These are phyloP conservation scores for Ectemnius lituratus DNA, from an alignment of 2,888 invertebrate species.

Conservation along the genomic window DNA sequence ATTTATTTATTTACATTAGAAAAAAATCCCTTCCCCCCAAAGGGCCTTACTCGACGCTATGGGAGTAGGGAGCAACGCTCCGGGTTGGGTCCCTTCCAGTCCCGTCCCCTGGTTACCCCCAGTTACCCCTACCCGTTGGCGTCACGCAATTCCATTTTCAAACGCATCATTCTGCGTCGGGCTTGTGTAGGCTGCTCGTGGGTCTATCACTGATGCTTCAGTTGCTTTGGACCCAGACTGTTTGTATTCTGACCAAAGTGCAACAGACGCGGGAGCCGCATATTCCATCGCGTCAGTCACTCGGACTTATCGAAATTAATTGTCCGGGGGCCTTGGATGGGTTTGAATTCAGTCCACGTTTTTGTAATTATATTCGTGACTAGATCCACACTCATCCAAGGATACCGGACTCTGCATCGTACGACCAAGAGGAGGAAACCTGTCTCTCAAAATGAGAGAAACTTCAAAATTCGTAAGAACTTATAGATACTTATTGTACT, in stretches of 20 bases:
- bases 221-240: constrained; percentile 5
- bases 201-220: constrained; percentile 33
- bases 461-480: background rate
- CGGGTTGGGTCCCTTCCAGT: background rate
- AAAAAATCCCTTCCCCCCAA: constrained; percentile 42
- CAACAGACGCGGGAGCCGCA: background rate
- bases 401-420: constrained; percentile 78
- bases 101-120: constrained; percentile 44
- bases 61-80: constrained; percentile 43
- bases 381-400: constrained; percentile 91
- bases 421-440: constrained; percentile 14
- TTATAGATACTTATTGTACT: too few species aligned
- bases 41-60: constrained; percentile 34
- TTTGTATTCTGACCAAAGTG: background rate
- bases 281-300: too few species aligned
- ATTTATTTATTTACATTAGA: constrained; percentile 22
- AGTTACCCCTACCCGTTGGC: constrained; percentile 41
- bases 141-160: constrained; percentile 54
- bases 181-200: constrained; percentile 26
- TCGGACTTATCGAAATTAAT: constrained; percentile 19
- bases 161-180: constrained; percentile 51
- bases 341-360: constrained; percentile 88
- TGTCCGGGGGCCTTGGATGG: constrained; percentile 80
- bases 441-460: constrained; percentile 4
- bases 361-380: constrained; percentile 81